Evolutionary conservation across 2,888 invertebrate genomes (phyloP), one percentile per base, ranked within the genome.

Genomic region (Opisthograptis luteolata): DNA sequence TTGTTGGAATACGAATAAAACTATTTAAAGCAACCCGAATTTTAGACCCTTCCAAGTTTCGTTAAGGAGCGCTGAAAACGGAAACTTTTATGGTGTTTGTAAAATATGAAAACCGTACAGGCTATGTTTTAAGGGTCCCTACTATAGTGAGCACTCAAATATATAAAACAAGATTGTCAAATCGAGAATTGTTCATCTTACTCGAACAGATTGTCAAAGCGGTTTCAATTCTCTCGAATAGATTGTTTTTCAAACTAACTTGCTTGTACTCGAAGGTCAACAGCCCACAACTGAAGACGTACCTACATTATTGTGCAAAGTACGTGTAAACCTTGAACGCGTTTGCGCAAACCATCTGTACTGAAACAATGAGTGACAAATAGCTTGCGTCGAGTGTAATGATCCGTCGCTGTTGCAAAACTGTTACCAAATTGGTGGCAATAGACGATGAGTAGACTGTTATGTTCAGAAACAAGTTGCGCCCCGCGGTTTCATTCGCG

Each of bases 351-450:
- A 43, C 24, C n/a, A 30, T 19, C 46, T 50, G 20, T 40, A 34
- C 35, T 37, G 44, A 25, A 31, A 30, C 34, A 28, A 53, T 43
- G 12, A 6, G n/a, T 4, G 1, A 12, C 7, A 1, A n/a, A 24
- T 25, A 25, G 4, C 9, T 5, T 13, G 20, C 10, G 24, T 17
- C 10, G 30, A 7, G 45, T 52, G 64, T 64, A 64, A 65, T 51
- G 60, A 52, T 55, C 55, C 46, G 56, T 58, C 50, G 60, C 60
- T 59, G 65, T 69, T 70, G 68, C 70, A 66, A 70, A 67, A 61
- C 51, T 47, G 43, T 61, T 61, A 56, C 61, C 54, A 50, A 56
- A 58, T 57, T 48, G 48, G 45, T 54, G 55, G 52, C 45, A 40
- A 47, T 47, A 15, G 49, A 50, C 41, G 37, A 25, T 49, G 49